phyloP scores from a whole-genome alignment of 2,888 invertebrate species.

The Lomographa bimaculata region DNA sequence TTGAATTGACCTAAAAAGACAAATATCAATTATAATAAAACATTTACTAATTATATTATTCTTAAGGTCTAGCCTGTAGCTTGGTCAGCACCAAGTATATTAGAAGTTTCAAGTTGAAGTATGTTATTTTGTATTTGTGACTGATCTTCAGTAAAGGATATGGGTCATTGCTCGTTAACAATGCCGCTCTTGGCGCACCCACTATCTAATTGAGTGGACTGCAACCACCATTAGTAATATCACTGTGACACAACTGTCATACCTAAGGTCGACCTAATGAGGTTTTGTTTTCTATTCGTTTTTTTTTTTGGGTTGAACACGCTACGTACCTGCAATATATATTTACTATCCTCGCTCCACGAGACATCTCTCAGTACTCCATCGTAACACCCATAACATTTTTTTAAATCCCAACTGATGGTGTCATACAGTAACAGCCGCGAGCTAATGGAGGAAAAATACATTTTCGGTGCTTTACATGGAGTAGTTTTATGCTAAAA shows the following conservation, averaged over 20 bases:
- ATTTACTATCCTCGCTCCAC: constrained; percentile 81
- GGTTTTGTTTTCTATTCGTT: too few species aligned
- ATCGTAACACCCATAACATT: constrained; percentile 76
- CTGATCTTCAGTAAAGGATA: constrained; percentile 5
- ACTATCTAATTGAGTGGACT: constrained; percentile 2
- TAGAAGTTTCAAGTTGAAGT: too few species aligned
- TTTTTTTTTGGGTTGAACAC: not conserved
- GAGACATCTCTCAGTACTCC: constrained; percentile 69
- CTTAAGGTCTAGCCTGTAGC: too few species aligned
- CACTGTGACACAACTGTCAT: too few species aligned
- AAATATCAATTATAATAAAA: too few species aligned
- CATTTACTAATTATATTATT: not conserved
- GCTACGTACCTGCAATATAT: constrained; percentile 68
- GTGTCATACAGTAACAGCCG: constrained; percentile 81
- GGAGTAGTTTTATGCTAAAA: not conserved
- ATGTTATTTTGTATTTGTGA: too few species aligned
- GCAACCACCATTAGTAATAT: not conserved
- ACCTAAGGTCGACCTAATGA: too few species aligned
- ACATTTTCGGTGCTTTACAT: constrained; percentile 60
- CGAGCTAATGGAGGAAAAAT: constrained; percentile 82
- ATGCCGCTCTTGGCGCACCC: constrained; percentile 32
- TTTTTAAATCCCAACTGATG: constrained; percentile 79
- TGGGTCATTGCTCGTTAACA: constrained; percentile 28
- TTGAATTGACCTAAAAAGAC: constrained; percentile 69
- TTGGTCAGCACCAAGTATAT: too few species aligned